Base-by-base conservation (phyloP, 1,140 invertebrate species). In the Thaumatotibia leucotreta region DNA sequence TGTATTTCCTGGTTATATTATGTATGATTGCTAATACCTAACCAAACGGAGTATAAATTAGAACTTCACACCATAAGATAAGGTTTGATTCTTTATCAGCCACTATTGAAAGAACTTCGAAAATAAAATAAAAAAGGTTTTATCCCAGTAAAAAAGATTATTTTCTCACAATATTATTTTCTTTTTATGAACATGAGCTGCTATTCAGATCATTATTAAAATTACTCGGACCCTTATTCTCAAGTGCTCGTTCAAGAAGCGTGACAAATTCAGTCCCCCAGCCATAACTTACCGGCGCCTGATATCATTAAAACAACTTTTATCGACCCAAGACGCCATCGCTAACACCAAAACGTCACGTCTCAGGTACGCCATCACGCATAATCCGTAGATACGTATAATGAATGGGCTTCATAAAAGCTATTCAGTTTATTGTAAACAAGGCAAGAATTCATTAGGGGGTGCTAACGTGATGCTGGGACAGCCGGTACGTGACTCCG, bases 371-470 rank as follows among this genome's bases (percentile, higher is more conserved):
- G 66, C 66, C 72, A 69, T 71, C 73, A 78, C 78, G 76, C 76
- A 80, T 76, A 79, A 79, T 76, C 72, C 68, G 66, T 62, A 75
- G 73, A 77, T 79, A 72, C 68, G 63, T 76, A 78, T 78, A 79
- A 75, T 74, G 75, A 81, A 77, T 73, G 71, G 76, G 66, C 66
- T 76, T 75, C 72, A 77, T 80, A 77, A 82, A 80, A 80, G 73
- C 76, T 75, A 75, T 80, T 79, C 70, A 69, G 76, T 77, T 74
- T 76, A 83, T 80, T 80, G 76, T 80, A 82, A 82, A 83, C 79
- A 82, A 77, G 74, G 69, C 75, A 69, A 70, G 74, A 80, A 80
- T 82, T 83, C 79, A 83, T 83, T 82, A 82, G 72, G 71, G 61
- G 61, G 35, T 50, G 72, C 58, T 35, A 63, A 63, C 61, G 61